These are phyloP conservation scores for Hypolimnas misippus DNA, from an alignment of 2,888 invertebrate genomes.

Conservation along the genomic window DNA sequence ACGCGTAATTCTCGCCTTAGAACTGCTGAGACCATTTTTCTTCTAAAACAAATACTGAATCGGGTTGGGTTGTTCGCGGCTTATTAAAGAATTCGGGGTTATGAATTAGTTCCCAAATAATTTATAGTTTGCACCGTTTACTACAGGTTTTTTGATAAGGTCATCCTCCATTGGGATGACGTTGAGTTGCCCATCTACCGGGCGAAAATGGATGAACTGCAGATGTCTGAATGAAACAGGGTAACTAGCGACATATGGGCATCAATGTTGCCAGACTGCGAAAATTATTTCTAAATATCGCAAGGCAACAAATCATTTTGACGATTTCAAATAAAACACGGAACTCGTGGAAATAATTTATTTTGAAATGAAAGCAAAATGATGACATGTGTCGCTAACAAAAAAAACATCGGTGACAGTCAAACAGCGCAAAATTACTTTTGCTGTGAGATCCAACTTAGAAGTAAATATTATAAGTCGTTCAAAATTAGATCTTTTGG, in stretches of 20 bases:
- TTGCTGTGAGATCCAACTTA: too few species aligned
- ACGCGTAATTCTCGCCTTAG: not conserved
- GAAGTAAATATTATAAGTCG: too few species aligned
- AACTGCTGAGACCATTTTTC: not conserved
- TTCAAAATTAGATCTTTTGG: too few species aligned
- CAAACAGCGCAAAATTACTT: too few species aligned
- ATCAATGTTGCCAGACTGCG: slow-evolving; percentile 3
- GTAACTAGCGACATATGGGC: not conserved
- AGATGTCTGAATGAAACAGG: not conserved
- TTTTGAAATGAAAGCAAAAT: not conserved
- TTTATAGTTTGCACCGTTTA: slow-evolving; percentile 9
- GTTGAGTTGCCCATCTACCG: slow-evolving; percentile 60
- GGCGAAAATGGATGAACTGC: slow-evolving; percentile 47
- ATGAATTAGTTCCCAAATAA: not conserved
- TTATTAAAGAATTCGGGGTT: too few species aligned
- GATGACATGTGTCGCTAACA: not conserved
- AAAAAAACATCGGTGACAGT: not conserved
- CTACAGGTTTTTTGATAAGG: slow-evolving; percentile 64
- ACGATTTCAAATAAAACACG: not conserved
- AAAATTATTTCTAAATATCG: slow-evolving; percentile 8
- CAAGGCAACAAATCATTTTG: not conserved
- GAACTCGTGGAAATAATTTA: not conserved
- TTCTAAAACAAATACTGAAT: not conserved
- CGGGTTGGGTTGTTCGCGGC: too few species aligned
- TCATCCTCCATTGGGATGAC: slow-evolving; percentile 67